Conservation (phyloP, 1,140 invertebrate species). For the Drosophila repletoides region DNA sequence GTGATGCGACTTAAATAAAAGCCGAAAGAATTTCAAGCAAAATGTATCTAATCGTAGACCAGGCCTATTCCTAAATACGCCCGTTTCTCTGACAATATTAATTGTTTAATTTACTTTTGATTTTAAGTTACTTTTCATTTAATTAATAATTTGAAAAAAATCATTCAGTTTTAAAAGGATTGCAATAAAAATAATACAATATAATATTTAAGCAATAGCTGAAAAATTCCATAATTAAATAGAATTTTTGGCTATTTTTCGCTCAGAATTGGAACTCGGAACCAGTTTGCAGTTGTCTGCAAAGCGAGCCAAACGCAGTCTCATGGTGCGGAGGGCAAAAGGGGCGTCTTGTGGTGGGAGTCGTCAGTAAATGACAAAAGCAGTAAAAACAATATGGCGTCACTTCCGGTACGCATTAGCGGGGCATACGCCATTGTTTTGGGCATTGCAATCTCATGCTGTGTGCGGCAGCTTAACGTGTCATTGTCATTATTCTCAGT, state of each 20-base stretch:
- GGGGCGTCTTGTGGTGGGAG: too few species aligned
- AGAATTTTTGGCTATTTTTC: too few species aligned
- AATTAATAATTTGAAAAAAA: too few species aligned
- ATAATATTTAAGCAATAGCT: too few species aligned
- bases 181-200: too few species aligned
- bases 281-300: neutral
- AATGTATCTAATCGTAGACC: neutral
- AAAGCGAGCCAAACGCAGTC: slow-evolving; percentile 34
- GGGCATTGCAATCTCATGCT: slow-evolving; percentile 54
- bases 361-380: slow-evolving; percentile 59
- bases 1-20: slow-evolving; percentile 48
- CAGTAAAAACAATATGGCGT: slow-evolving; percentile 74
- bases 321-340: slow-evolving; percentile 47
- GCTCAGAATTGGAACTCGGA: too few species aligned
- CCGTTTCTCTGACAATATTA: too few species aligned
- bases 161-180: too few species aligned
- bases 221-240: too few species aligned
- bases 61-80: too few species aligned
- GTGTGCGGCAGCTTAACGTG: slow-evolving; percentile 61
- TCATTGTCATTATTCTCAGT: slow-evolving; percentile 52
- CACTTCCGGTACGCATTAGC: slow-evolving; percentile 71
- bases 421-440: slow-evolving; percentile 22
- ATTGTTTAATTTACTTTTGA: too few species aligned
- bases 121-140: too few species aligned
- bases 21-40: slow-evolving; percentile 30